Base-by-base conservation (phyloP, 1,140 invertebrate species). In the Neodiprion lecontei region DNA sequence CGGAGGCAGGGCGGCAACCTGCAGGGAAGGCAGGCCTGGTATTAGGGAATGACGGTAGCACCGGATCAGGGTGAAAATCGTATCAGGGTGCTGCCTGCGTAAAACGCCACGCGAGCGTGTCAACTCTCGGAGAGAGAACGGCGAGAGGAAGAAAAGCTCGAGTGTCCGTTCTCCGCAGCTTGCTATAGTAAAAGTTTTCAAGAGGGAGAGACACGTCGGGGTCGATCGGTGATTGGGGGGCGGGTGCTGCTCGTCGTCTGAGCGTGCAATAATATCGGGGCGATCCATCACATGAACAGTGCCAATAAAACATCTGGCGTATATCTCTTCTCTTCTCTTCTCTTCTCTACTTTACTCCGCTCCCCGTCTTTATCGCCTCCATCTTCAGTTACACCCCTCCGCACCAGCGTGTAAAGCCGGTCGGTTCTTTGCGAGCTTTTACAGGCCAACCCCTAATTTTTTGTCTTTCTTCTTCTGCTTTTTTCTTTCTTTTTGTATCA, bases 261-360 rank as follows among this genome's bases (percentile, higher is more conserved):
- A 76, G 77, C 75, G 53, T 61, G 77, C 81, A 82, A 82, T 82
- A 81, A 82, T 80, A 83, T 77, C 75, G 77, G 75, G 70, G 78
- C 79, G 81, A 83, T 83, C 81, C 81, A 83, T 83, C 81, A 82
- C 80, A 79, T 75, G 75, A 75, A 66, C 78, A 69, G 68, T 77
- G 81, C 79, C 81, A 76, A 83, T 83, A 83, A 81, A 81, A 81
- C 79, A 83, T 82, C 81, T 80, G 77, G 72, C 74, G 74, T 48
- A 9, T 9, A 65, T 14, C 61, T 14, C 61, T 40, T 40, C 5
- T 40, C 28, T 40, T 17, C 23, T 65, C 0, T 53, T 66, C 66
- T 72, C 70, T 68, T 28, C 61, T 28, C 69, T 66, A 49, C 47
- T 67, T 70, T 40, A 47, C 68, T 47, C 12, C 69, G 8, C 69